A percentile compares a stretch with the other conserved stretches of the same genome.
phyloP scores from a whole-genome alignment of 2,797 vertebrate genomes.

The Zonotrichia albicollis region DNA sequence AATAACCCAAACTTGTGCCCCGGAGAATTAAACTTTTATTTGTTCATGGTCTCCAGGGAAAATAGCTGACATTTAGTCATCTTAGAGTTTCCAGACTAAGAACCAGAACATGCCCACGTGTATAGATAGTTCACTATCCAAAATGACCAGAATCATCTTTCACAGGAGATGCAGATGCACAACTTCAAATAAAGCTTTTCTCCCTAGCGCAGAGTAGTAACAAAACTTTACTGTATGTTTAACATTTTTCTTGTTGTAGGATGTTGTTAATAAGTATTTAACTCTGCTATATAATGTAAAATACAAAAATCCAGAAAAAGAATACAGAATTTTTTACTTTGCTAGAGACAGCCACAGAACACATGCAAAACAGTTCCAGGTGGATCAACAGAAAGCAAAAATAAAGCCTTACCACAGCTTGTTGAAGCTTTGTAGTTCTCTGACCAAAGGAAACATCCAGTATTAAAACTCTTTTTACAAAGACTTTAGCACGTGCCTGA shows the following conservation, averaged over 20 bases:
- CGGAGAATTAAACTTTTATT: not conserved
- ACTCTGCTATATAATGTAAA: not conserved
- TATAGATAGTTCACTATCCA: not conserved
- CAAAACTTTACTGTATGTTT: not conserved
- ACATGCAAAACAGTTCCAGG: not conserved
- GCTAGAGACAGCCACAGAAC: not conserved
- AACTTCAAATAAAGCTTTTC: not conserved
- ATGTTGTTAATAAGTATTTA: not conserved
- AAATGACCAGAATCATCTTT: not conserved
- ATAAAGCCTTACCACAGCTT: not conserved
- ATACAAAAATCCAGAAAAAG: not conserved
- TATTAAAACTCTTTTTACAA: not conserved
- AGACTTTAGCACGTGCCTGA: rapidly evolving
- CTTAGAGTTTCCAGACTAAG: not conserved
- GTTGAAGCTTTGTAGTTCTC: not conserved
- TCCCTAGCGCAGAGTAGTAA: not conserved
- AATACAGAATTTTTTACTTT: not conserved
- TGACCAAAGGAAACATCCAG: not conserved
- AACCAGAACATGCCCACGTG: rapidly evolving
- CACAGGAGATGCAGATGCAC: rapidly evolving
- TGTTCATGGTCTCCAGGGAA: not conserved
- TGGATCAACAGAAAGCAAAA: not conserved
- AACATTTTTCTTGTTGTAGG: not conserved
- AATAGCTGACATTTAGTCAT: not conserved
- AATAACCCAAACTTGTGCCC: not conserved